Evolutionary conservation across 2,888 invertebrate species (phyloP), one percentile per base, ranked within the genome.

Genomic region (Endotricha flammealis): DNA sequence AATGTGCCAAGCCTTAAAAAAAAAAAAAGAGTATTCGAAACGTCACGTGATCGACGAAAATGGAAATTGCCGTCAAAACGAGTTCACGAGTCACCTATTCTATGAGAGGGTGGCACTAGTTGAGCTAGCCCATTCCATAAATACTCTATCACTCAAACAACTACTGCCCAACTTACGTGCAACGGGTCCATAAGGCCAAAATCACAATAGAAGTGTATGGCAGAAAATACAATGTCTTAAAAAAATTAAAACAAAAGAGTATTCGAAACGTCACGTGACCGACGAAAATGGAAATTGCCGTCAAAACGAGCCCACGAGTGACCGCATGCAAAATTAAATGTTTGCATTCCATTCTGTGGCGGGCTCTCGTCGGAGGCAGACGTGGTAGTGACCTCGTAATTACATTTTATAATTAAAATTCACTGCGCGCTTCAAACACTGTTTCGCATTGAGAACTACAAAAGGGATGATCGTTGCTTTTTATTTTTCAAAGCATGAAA

Each of bases 371-470:
- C 52, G 50, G 38, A 50, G 35, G 36, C 57, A 58, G 59, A 64
- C 64, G 52, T 49, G 17, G n/a, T n/a, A 22, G 24, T 12, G 31
- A 53, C 55, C 50, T 50, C 64, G 66, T 67, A 70, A 73, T 74
- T 71, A 64, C 60, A 55, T 64, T 64, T 57, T 61, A 54, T 64
- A 74, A 74, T 71, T 71, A 71, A 70, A 71, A 68, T 59, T 58
- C 60, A 56, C 48, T 50, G 45, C 53, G 49, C 44, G 51, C 53
- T 45, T 47, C 54, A 48, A 42, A 48, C 48, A 6, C 16, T 16
- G 4, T 50, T 38, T 46, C 49, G 48, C 45, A 45, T 42, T 52
- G 50, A 47, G 53, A 55, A 60, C 50, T 55, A 53, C 50, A 33
- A 42, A 43, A 36, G 38, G 9, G n/a, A n/a, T n/a, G n/a, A n/a